phyloP scores from a whole-genome alignment of 2,113 vertebrate species.

The Miniopterus natalensis region DNA sequence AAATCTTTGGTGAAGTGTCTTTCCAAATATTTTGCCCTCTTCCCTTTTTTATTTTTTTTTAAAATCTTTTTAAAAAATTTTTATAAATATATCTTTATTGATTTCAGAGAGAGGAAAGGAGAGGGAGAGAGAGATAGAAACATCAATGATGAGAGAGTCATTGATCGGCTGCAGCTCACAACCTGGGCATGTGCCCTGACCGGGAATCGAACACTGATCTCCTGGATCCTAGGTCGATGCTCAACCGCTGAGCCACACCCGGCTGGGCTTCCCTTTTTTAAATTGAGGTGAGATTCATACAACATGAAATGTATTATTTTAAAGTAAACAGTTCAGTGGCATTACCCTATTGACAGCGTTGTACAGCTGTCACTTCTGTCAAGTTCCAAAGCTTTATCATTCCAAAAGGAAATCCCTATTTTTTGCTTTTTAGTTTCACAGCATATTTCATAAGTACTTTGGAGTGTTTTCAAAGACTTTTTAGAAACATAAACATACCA shows the following conservation, averaged over 20 bases:
- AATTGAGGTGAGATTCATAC: neutral
- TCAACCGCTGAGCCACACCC: no score
- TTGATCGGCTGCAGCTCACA: no score
- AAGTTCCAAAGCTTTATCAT: neutral
- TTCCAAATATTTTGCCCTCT: neutral
- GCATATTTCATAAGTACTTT: neutral
- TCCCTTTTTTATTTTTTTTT: neutral
- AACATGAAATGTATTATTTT: slow-evolving; percentile 16
- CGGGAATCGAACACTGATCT: no score
- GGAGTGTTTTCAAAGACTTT: neutral
- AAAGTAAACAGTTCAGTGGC: neutral
- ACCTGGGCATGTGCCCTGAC: no score
- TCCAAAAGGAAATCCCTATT: neutral
- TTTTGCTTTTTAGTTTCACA: slow-evolving; percentile 4
- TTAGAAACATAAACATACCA: neutral
- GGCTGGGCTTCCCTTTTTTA: neutral
- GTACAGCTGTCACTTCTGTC: neutral
- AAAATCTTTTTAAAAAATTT: no score
- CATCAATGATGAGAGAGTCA: no score
- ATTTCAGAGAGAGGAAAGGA: no score
- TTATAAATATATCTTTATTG: no score
- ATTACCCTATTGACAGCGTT: neutral
- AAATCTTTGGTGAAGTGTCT: neutral
- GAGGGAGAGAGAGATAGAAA: no score
- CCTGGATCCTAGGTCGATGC: no score